These are phyloP conservation scores for Myripristis murdjan DNA, from an alignment of 2,797 vertebrate species.

Conservation along the genomic window DNA sequence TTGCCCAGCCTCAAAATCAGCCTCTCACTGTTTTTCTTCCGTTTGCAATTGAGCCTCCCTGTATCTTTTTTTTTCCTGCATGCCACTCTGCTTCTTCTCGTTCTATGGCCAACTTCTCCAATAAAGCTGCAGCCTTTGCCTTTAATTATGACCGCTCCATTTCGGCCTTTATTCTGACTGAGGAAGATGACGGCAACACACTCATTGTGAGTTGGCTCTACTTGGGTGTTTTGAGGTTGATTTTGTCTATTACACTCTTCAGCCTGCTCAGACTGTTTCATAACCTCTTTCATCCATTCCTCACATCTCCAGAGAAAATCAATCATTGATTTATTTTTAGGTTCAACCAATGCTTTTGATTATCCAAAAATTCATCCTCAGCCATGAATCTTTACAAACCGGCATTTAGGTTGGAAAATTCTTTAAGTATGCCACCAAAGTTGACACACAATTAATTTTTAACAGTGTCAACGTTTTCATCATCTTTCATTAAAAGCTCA, in stretches of 20 bases:
- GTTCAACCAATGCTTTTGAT: too few species aligned
- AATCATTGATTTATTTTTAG: too few species aligned
- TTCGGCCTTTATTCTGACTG: constrained; percentile 20
- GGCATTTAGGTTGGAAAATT: too few species aligned
- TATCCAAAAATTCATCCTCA: too few species aligned
- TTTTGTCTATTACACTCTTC: not conserved
- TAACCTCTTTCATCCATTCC: constrained; percentile 7
- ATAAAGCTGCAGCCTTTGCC: constrained; percentile 30
- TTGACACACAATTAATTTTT: too few species aligned
- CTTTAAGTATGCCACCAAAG: too few species aligned
- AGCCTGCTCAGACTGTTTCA: not conserved
- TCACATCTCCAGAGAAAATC: not conserved
- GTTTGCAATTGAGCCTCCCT: constrained; percentile 12
- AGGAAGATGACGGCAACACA: not conserved
- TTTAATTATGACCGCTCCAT: constrained; percentile 14
- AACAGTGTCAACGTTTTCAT: too few species aligned
- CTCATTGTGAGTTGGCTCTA: not conserved
- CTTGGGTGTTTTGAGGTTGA: not conserved
- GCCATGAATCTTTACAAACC: too few species aligned
- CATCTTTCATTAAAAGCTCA: too few species aligned
- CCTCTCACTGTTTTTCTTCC: not conserved
- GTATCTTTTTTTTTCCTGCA: constrained; percentile 14
- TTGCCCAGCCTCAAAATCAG: constrained; percentile 20
- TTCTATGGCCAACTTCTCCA: constrained; percentile 13
- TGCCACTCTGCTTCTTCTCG: constrained; percentile 24